Evolutionary conservation across 2,888 invertebrate species (phyloP).

Genomic region (Epinotia nisella): DNA sequence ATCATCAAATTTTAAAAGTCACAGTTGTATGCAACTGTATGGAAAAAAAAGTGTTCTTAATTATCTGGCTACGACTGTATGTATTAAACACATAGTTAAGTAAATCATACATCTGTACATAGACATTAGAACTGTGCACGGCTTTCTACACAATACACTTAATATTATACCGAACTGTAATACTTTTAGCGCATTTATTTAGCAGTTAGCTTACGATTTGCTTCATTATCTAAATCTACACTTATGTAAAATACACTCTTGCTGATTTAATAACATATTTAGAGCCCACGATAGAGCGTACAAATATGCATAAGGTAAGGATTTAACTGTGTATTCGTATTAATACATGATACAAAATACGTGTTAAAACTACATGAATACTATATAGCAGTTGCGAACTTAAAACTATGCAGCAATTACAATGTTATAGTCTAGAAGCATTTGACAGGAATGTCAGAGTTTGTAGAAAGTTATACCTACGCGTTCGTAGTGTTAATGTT

Average conservation of each 20-base stretch:
- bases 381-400: not conserved
- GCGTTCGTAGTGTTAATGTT: too few relatives aligned
- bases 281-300: too few relatives aligned
- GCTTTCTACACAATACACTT: not conserved
- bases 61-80: too few relatives aligned
- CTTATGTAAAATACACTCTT: not conserved
- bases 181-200: too few relatives aligned
- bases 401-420: not conserved
- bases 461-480: too few relatives aligned
- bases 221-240: not conserved
- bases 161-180: too few relatives aligned
- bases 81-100: too few relatives aligned
- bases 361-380: not conserved
- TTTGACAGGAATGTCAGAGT: too few relatives aligned
- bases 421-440: not conserved
- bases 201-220: not conserved
- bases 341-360: not conserved
- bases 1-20: too few relatives aligned
- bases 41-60: too few relatives aligned
- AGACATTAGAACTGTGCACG: not conserved
- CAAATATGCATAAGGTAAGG: not conserved
- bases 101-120: not conserved
- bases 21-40: too few relatives aligned
- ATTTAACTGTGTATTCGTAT: not conserved
- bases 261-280: not conserved